Evolutionary conservation across 1,140 invertebrate species (phyloP).

Genomic region (Physella acuta): DNA sequence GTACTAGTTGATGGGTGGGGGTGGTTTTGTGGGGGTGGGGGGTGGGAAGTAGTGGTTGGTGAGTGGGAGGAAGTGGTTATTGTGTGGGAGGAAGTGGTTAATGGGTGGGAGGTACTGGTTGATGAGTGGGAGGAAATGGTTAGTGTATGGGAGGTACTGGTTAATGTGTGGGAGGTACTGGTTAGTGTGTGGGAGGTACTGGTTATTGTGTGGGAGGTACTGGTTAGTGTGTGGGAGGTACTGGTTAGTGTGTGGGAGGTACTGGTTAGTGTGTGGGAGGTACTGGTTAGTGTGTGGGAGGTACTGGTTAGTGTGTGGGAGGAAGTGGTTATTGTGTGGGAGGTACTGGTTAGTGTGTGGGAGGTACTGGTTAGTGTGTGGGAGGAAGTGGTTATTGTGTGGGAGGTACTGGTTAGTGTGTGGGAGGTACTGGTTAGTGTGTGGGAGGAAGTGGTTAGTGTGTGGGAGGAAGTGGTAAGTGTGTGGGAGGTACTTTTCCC

Average conservation of each 20-base stretch:
- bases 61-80: not conserved
- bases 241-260: too few species aligned
- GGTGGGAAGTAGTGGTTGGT: not conserved
- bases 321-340: not conserved
- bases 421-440: too few species aligned
- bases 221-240: not conserved
- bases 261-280: not conserved
- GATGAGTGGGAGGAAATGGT: not conserved
- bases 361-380: too few species aligned
- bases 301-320: not conserved
- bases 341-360: too few species aligned
- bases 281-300: not conserved
- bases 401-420: too few species aligned
- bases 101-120: not conserved
- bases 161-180: too few species aligned
- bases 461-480: too few species aligned
- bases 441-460: too few species aligned
- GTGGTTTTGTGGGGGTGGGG: not conserved
- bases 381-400: too few species aligned
- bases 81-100: not conserved
- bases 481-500: too few species aligned
- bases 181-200: not conserved
- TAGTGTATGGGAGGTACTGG: not conserved
- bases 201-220: not conserved
- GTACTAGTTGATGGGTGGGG: not conserved